Evolutionary conservation across 2,797 vertebrate genomes (phyloP).

Genomic region (Oophaga sylvatica): DNA sequence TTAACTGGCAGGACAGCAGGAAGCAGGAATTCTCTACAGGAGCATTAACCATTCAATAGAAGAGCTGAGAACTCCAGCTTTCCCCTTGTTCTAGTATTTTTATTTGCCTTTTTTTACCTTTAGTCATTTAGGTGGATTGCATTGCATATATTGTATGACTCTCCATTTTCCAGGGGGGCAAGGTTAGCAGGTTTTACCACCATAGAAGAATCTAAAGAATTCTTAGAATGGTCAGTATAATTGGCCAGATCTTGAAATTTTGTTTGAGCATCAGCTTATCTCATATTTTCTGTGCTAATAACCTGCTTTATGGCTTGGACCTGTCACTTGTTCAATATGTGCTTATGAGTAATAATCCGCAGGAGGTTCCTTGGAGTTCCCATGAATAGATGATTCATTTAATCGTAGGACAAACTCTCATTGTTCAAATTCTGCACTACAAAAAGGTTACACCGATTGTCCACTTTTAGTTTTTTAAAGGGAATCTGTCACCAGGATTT

Average conservation of each 20-base stretch:
- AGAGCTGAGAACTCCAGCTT: not conserved
- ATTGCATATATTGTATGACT: not conserved
- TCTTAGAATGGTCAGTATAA: conserved; percentile 9
- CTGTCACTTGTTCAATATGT: not conserved
- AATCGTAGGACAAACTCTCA: not conserved
- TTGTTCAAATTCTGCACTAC: not conserved
- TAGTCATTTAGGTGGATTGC: not conserved
- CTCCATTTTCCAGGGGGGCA: not conserved
- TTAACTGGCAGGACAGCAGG: too few species aligned
- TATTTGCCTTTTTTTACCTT: not conserved
- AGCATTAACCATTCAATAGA: not conserved
- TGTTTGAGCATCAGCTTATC: conserved; percentile 13
- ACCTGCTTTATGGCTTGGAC: not conserved
- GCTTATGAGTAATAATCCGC: not conserved
- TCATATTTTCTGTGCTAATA: not conserved
- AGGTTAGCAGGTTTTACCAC: not conserved
- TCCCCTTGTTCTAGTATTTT: not conserved
- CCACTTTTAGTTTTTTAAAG: too few species aligned
- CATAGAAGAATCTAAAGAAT: conserved; percentile 20
- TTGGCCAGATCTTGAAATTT: not conserved
- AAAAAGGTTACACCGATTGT: not conserved
- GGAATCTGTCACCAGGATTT: too few species aligned
- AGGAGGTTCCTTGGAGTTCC: not conserved
- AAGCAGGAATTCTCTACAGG: not conserved
- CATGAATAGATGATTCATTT: not conserved